A percentile compares a stretch with the other conserved stretches of the same genome.
Evolutionary conservation across 1,140 invertebrate species (phyloP).

Genomic region (Cydia strobilella): DNA sequence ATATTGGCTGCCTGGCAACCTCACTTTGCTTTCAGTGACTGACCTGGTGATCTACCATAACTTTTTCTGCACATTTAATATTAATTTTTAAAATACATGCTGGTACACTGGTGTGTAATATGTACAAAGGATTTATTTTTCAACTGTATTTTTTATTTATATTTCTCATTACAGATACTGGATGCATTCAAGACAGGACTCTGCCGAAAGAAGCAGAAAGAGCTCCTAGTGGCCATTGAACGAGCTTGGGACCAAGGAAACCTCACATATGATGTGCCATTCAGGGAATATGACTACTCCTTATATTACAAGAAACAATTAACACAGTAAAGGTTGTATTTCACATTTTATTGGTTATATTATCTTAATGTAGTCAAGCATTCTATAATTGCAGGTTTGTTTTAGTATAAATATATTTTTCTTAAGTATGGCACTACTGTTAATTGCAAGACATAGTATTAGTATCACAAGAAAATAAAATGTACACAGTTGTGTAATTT

Average conservation of each 20-base stretch:
- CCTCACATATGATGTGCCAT: conserved; percentile 90
- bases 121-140: too few relatives aligned
- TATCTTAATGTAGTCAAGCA: conserved; percentile 29
- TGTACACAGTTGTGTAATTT: conserved; percentile 8
- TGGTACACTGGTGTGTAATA: too few relatives aligned
- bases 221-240: conserved; percentile 87
- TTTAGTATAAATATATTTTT: conserved; percentile 25
- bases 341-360: conserved; percentile 37
- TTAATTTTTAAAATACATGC: too few relatives aligned
- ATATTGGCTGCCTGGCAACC: too few relatives aligned
- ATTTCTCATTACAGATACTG: conserved; percentile 69
- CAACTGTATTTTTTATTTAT: too few relatives aligned
- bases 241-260: conserved; percentile 90
- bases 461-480: conserved; percentile 24
- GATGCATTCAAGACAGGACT: conserved; percentile 88
- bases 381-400: conserved; percentile 15
- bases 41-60: too few relatives aligned
- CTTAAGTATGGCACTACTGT: conserved; percentile 24
- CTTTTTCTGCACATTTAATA: too few relatives aligned
- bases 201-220: conserved; percentile 89
- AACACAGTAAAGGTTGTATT: conserved; percentile 34
- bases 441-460: conserved; percentile 24
- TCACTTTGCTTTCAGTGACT: too few relatives aligned
- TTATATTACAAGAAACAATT: conserved; percentile 81
- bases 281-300: conserved; percentile 89